Evolutionary conservation across 2,113 vertebrate genomes (phyloP).

Genomic region (Pedetes capensis): DNA sequence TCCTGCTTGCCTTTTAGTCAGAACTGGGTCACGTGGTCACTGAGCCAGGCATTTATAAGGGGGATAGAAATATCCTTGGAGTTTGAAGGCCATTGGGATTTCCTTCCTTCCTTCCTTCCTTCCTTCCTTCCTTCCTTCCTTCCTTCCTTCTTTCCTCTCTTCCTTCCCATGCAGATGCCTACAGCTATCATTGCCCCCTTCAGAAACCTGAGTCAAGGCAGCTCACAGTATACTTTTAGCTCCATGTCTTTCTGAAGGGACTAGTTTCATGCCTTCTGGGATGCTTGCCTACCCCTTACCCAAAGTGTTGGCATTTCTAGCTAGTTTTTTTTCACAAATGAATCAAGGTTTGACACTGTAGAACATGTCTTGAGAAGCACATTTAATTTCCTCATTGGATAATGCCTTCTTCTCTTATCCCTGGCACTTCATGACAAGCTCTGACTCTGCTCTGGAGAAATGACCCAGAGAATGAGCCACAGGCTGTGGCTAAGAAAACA

Average conservation of each 20-base stretch:
- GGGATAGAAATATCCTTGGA: background rate
- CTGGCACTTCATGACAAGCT: background rate
- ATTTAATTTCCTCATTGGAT: background rate
- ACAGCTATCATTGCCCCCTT: background rate
- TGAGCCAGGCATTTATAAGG: background rate
- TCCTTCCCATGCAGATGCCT: background rate
- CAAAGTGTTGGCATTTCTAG: background rate
- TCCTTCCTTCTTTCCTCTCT: background rate
- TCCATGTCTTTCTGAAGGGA: background rate
- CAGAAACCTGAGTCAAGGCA: background rate
- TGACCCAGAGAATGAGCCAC: background rate
- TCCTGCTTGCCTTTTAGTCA: background rate
- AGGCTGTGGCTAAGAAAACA: background rate
- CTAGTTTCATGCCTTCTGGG: background rate
- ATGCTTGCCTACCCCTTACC: background rate
- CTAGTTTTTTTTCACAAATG: background rate
- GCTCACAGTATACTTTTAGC: background rate
- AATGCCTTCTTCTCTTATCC: background rate
- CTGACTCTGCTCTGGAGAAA: background rate
- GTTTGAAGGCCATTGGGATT: background rate
- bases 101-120: background rate
- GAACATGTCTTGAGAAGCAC: background rate
- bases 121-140: background rate
- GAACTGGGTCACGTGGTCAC: background rate
- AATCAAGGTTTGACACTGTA: background rate